Percentiles rank a stretch among this genome's conserved stretches.
Evolutionary conservation across 2,113 vertebrate genomes (phyloP).

Genomic region (Myotis davidii): DNA sequence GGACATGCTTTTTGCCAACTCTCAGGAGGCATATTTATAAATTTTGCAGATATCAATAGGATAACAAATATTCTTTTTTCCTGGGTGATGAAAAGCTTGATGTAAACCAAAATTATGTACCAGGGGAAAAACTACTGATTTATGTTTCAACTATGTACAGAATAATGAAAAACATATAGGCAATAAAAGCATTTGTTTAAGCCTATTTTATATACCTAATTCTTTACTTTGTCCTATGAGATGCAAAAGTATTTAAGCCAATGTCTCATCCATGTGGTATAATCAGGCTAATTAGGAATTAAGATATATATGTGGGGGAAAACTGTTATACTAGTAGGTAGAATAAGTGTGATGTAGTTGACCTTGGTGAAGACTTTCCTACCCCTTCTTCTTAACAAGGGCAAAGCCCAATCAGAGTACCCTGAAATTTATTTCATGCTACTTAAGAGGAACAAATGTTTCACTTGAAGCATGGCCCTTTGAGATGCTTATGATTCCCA

Average conservation of each 20-base stretch:
- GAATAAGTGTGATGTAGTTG: background rate
- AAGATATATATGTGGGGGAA: background rate
- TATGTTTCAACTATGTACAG: background rate
- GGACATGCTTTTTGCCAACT: background rate
- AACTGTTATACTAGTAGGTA: background rate
- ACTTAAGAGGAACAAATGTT: background rate
- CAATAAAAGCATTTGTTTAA: constrained; percentile 1
- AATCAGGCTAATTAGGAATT: background rate
- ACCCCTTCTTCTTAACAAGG: background rate
- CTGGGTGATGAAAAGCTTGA: constrained; percentile 21
- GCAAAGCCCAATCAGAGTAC: constrained; percentile 12
- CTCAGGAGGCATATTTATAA: constrained; percentile 1
- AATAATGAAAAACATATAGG: background rate
- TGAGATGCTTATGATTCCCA: constrained; percentile 17
- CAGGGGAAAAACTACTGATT: constrained; percentile 9
- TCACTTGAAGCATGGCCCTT: background rate
- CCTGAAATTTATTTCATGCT: constrained; percentile 34
- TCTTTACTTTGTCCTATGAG: background rate
- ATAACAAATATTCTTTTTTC: constrained; percentile 29
- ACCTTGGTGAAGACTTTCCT: background rate
- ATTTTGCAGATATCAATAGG: background rate
- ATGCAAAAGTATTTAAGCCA: background rate
- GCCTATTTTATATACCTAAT: background rate
- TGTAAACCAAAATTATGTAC: background rate
- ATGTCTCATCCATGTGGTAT: background rate